Conservation (phyloP, 2,888 invertebrate species). For the Drosophila parthenogenetica region DNA sequence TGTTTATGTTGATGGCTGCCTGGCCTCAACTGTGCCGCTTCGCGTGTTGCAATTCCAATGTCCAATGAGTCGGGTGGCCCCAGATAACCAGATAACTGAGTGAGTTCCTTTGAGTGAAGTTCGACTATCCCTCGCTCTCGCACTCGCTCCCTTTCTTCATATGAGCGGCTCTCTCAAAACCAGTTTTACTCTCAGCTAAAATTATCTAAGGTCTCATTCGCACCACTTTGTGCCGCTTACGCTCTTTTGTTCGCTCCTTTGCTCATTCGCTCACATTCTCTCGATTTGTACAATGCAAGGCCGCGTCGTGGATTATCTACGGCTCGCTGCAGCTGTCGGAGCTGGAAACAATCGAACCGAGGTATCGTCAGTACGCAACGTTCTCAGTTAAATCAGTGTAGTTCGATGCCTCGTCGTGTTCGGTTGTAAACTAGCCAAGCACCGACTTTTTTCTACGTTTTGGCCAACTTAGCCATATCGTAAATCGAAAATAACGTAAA, state of each 20-base stretch:
- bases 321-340: constrained; percentile 65
- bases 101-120: constrained; percentile 55
- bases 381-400: constrained; percentile 81
- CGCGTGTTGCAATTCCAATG: constrained; percentile 35
- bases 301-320: constrained; percentile 65
- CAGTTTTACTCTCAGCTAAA: constrained; percentile 39
- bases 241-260: constrained; percentile 13
- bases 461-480: constrained; percentile 40
- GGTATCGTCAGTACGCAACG: constrained; percentile 75
- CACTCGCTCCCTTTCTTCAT: background rate
- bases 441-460: constrained; percentile 33
- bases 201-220: constrained; percentile 39
- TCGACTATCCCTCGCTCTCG: background rate
- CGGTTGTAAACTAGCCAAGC: constrained; percentile 70
- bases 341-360: constrained; percentile 65
- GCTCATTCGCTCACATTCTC: constrained; percentile 18
- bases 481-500: constrained; percentile 70
- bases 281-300: constrained; percentile 45
- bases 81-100: constrained; percentile 73
- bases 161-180: constrained; percentile 18
- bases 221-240: constrained; percentile 3
- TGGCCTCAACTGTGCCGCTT: constrained; percentile 45
- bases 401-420: constrained; percentile 83
- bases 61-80: constrained; percentile 15
- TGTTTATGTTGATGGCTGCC: constrained; percentile 55